These are phyloP conservation scores for Calyptomena viridis DNA, from an alignment of 2,113 vertebrate genomes.

Conservation along the genomic window DNA sequence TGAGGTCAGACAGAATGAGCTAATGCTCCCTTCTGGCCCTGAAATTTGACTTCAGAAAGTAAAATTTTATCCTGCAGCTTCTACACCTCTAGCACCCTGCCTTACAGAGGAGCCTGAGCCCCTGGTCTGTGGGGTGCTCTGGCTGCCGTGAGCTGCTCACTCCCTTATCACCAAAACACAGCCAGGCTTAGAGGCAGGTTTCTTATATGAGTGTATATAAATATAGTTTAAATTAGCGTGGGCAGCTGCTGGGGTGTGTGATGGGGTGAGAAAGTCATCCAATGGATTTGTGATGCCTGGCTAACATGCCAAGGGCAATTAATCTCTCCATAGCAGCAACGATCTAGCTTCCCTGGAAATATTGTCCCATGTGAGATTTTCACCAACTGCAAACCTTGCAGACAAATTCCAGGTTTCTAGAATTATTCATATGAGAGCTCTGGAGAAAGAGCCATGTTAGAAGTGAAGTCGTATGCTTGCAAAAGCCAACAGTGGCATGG, in stretches of 20 bases:
- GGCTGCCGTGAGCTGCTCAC: not conserved
- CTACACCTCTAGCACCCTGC: not conserved
- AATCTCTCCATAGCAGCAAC: not conserved
- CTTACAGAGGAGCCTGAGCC: not conserved
- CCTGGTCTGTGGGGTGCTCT: not conserved
- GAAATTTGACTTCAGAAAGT: not conserved
- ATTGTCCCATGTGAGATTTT: not conserved
- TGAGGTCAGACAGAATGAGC: constrained; percentile 48
- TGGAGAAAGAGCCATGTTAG: not conserved
- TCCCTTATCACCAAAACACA: not conserved
- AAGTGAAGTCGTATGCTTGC: not conserved
- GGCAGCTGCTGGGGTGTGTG: not conserved
- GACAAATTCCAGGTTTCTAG: not conserved
- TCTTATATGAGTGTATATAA: not conserved
- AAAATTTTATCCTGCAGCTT: not conserved
- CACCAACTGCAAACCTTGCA: not conserved
- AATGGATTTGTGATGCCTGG: not conserved
- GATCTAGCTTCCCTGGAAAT: not conserved
- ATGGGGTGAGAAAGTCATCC: not conserved
- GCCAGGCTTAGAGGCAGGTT: not conserved
- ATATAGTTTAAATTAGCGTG: fast-evolving
- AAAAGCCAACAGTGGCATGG: not conserved
- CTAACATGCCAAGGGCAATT: not conserved
- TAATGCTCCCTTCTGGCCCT: constrained; percentile 37
- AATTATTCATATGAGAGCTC: not conserved